Percentiles rank a stretch among this genome's conserved stretches.
These are phyloP conservation scores for Motacilla alba DNA, from an alignment of 2,113 vertebrate genomes.

Conservation along the genomic window DNA sequence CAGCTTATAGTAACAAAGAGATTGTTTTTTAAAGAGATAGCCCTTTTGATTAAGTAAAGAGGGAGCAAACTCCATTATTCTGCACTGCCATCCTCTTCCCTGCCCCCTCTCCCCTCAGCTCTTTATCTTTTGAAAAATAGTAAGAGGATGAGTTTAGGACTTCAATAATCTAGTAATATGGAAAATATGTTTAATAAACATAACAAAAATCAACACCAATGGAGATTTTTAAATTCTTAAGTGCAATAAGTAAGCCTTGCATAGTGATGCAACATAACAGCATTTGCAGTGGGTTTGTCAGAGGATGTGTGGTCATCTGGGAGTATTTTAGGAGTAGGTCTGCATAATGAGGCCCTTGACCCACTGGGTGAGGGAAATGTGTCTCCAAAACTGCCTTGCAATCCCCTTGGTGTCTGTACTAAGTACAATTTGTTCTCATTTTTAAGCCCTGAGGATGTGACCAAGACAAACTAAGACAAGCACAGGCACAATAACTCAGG, in stretches of 20 bases:
- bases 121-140: not conserved
- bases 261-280: not conserved
- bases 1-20: not conserved
- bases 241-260: not conserved
- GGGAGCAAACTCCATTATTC: not conserved
- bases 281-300: not conserved
- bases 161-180: not conserved
- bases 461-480: not conserved
- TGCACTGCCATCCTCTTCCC: not conserved
- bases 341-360: not conserved
- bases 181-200: not conserved
- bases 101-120: accelerated
- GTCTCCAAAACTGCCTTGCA: not conserved
- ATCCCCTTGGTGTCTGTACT: not conserved
- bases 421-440: not conserved
- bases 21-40: not conserved
- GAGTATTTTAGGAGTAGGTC: not conserved
- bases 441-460: not conserved
- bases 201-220: not conserved
- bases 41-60: not conserved
- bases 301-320: not conserved
- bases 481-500: not conserved
- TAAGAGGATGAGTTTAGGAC: not conserved
- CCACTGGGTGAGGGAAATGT: not conserved
- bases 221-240: not conserved